Conservation (phyloP, 1,140 invertebrate species). For the Phymorhynchus buccinoides region DNA sequence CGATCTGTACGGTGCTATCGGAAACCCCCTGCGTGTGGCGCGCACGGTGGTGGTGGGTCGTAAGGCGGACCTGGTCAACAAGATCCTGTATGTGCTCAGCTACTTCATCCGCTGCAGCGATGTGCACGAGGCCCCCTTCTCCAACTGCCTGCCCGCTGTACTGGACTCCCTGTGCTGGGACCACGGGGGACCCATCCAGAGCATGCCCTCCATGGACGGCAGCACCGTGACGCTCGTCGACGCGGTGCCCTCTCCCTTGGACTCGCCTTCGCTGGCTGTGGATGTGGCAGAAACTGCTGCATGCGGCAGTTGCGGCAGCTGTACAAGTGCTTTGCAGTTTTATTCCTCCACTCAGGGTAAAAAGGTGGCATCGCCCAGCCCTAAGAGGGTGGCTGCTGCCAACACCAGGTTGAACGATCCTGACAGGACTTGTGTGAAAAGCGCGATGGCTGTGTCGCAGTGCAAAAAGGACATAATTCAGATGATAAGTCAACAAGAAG, state of each 20-base stretch:
- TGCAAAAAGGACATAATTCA: background rate
- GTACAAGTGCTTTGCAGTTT: background rate
- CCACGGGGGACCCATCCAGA: background rate
- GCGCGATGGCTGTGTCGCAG: background rate
- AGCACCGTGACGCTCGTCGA: background rate
- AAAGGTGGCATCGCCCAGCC: background rate
- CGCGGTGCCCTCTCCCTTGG: background rate
- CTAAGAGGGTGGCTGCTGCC: background rate
- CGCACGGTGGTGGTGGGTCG: slow-evolving; percentile 86
- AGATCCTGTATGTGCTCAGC: slow-evolving; percentile 79
- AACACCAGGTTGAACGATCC: background rate
- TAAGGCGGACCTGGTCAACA: slow-evolving; percentile 77
- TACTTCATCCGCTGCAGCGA: slow-evolving; percentile 89
- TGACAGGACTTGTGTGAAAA: background rate
- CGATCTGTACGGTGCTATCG: slow-evolving; percentile 87
- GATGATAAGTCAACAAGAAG: background rate
- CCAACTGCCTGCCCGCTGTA: slow-evolving; percentile 51
- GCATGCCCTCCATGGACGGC: background rate
- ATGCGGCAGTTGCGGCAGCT: slow-evolving; percentile 8
- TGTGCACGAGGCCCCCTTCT: slow-evolving; percentile 75
- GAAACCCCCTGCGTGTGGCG: slow-evolving; percentile 82
- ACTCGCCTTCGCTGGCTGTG: background rate
- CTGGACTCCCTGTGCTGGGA: slow-evolving; percentile 51
- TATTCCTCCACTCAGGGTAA: background rate
- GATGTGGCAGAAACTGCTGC: slow-evolving; percentile 37